Evolutionary conservation across 2,888 invertebrate genomes (phyloP), one percentile per base, ranked within the genome.

Genomic region (Mimas tiliae): DNA sequence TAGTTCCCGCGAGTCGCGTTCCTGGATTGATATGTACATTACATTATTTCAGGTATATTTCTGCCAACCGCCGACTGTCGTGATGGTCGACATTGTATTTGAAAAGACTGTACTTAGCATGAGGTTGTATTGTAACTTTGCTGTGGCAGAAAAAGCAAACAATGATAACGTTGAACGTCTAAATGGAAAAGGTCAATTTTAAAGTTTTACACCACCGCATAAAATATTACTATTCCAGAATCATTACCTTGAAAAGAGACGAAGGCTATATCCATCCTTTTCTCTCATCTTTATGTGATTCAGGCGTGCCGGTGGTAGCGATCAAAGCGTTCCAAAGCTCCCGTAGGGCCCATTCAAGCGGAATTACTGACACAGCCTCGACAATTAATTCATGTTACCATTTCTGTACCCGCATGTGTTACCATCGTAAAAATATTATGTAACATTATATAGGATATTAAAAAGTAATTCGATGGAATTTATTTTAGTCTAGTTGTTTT

Each of bases 311-410:
- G 42, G 42, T 42, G 58, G 55, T 55, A 34, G n/a, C 65, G 75
- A 77, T 74, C 75, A 75, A 78, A 77, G 72, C 69, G 65, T 62
- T 69, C 62, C 63, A 69, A 65, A 64, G 55, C 63, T 65, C 76
- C 69, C 69, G 52, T 58, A 71, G 73, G 74, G 70, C 33, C 47
- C 72, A 74, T 74, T 71, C 69, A 64, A 62, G 64, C 71, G 72
- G 69, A 76, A 78, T 74, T 74, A 73, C 68, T 65, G 67, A 66
- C 72, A 65, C 73, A 70, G 68, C 68, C 66, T 65, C 65, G 34
- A 74, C 75, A 76, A 79, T 78, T 73, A 73, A 75, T 72, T 72
- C 65, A 71, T 58, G 64, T 66, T 64, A 42, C 67, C 63, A 65
- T 69, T 65, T 48, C 63, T 64, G 55, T 27, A 62, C 51, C 14